phyloP scores from a whole-genome alignment of 2,797 vertebrate species.

The Otolemur crassicaudatus region DNA sequence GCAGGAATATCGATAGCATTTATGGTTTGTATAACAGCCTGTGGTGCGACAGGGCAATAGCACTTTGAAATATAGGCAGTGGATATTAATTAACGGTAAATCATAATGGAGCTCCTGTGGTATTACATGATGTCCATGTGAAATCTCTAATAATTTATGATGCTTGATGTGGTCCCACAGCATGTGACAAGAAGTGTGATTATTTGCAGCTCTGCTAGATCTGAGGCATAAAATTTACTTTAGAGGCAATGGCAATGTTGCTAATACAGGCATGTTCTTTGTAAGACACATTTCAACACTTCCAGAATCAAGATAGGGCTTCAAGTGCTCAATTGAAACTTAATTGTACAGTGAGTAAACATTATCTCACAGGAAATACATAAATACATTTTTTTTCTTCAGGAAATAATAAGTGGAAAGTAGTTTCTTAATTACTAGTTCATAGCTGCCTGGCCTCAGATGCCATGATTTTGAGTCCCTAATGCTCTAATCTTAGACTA shows the following conservation, averaged over 20 bases:
- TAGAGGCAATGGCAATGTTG: constrained; percentile 14
- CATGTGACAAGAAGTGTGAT: constrained; percentile 53
- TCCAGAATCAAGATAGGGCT: constrained; percentile 25
- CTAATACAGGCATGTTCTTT: background rate
- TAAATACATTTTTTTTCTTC: constrained; percentile 59
- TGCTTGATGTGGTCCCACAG: constrained; percentile 44
- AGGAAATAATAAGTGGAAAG: constrained; percentile 61
- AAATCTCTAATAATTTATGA: constrained; percentile 71
- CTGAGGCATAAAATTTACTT: constrained; percentile 60
- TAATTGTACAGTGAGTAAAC: constrained; percentile 60
- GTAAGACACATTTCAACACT: background rate
- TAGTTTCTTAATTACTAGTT: constrained; percentile 73
- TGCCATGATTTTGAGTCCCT: constrained; percentile 66
- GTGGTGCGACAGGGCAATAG: constrained; percentile 57
- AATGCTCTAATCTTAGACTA: constrained; percentile 76
- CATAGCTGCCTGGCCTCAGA: constrained; percentile 62
- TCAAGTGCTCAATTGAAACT: constrained; percentile 52
- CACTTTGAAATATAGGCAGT: constrained; percentile 69
- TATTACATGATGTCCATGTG: constrained; percentile 62
- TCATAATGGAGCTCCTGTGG: constrained; percentile 68
- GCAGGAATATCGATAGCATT: constrained; percentile 77
- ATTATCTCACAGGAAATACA: constrained; percentile 62
- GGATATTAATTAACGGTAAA: constrained; percentile 77
- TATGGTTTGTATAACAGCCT: constrained; percentile 75
- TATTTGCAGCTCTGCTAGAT: constrained; percentile 60